Percentiles rank a stretch among this genome's conserved stretches.
Evolutionary conservation across 2,113 vertebrate species (phyloP).

Genomic region (Salvelinus sp.): DNA sequence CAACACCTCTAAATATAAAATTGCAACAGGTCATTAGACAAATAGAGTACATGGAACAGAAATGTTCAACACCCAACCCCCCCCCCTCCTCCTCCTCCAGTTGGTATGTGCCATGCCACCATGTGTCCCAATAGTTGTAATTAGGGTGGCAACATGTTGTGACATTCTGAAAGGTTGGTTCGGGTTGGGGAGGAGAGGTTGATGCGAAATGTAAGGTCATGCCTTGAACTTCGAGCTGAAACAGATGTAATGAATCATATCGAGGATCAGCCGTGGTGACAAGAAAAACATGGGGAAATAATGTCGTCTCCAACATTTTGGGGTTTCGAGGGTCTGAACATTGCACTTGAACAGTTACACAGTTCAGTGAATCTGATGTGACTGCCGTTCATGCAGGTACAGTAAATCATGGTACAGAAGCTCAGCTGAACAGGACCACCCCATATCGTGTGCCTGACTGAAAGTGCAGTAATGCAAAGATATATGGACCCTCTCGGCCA

Average conservation of each 20-base stretch:
- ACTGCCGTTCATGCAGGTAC: not conserved
- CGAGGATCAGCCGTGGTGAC: slow-evolving; percentile 17
- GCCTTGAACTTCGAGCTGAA: slow-evolving; percentile 19
- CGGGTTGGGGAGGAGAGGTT: not conserved
- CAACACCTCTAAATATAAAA: slow-evolving; percentile 56
- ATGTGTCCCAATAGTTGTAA: not conserved
- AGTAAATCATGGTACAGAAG: not conserved
- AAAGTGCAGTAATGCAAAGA: not conserved
- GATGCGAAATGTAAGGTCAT: slow-evolving; percentile 4
- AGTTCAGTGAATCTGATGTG: not conserved
- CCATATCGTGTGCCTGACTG: not conserved
- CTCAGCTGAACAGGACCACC: slow-evolving; percentile 1
- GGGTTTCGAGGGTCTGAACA: not conserved
- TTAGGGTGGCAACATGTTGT: slow-evolving; percentile 21
- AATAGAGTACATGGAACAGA: slow-evolving; percentile 35
- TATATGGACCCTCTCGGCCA: not conserved
- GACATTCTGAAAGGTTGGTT: not conserved
- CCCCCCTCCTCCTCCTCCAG: not conserved
- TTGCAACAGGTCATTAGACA: slow-evolving; percentile 43
- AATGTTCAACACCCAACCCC: slow-evolving; percentile 4
- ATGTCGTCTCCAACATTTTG: too few species aligned
- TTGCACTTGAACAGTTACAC: not conserved
- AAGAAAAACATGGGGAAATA: slow-evolving; percentile 13
- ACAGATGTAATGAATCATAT: slow-evolving; percentile 33
- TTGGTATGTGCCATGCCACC: not conserved